Evolutionary conservation across 2,888 invertebrate species (phyloP).

Genomic region (Scaptodrosophila latifasciaeformis): DNA sequence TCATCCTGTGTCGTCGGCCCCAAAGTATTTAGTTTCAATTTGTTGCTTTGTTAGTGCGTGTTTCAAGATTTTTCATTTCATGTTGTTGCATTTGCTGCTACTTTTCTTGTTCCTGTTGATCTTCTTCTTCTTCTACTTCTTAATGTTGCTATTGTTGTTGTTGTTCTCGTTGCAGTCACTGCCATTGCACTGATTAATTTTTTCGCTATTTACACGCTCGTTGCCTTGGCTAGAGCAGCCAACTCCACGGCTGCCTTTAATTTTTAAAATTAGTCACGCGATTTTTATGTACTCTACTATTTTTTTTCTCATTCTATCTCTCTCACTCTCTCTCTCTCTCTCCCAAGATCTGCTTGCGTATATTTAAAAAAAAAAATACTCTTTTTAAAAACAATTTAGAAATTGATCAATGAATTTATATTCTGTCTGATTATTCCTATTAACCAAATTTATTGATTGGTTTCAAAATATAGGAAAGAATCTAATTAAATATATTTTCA

Average conservation of each 20-base stretch:
- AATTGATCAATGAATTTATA: no score
- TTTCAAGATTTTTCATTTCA: slow-evolving; percentile 57
- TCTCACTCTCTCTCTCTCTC: no score
- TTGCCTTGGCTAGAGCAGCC: slow-evolving; percentile 27
- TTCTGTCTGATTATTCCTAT: no score
- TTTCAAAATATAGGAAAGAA: no score
- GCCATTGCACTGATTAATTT: slow-evolving; percentile 62
- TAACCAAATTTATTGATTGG: no score
- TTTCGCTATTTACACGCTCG: slow-evolving; percentile 70
- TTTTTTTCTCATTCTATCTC: no score
- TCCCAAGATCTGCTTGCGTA: no score
- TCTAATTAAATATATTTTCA: no score
- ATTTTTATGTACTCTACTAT: slow-evolving; percentile 60
- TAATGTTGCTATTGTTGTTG: slow-evolving; percentile 2
- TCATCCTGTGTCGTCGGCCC: slow-evolving; percentile 39
- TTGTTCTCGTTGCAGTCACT: slow-evolving; percentile 17
- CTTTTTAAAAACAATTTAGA: no score
- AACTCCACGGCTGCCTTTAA: slow-evolving; percentile 45
- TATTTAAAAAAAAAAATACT: no score
- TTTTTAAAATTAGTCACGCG: slow-evolving; percentile 70
- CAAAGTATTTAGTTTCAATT: slow-evolving; percentile 75
- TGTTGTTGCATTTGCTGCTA: slow-evolving; percentile 12
- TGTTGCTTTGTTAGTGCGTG: slow-evolving; percentile 70
- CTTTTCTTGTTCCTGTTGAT: slow-evolving; percentile 6
- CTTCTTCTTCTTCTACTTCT: no score